Base-by-base conservation (phyloP, 2,888 invertebrate genomes). In the Magallana nippona region DNA sequence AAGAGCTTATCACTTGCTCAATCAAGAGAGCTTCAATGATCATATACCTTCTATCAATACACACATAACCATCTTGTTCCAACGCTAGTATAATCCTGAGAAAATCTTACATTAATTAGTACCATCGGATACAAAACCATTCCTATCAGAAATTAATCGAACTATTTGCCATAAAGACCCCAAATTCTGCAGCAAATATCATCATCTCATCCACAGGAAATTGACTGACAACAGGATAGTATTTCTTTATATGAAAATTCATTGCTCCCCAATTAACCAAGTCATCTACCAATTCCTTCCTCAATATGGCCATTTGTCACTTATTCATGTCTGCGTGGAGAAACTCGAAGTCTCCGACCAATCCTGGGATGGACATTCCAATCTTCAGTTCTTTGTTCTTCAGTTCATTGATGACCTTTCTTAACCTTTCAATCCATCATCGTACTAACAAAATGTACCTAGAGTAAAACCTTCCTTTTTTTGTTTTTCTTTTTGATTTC, bases 221-320 rank as follows among this genome's bases (percentile, higher is more conserved):
- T 71, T 71, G 27, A 27, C 27, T 71, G 13, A 71, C 27, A 27
- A 27, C 22, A 27, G 19, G 15, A 11, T 71, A 71, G 32, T 71
- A 71, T 71, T 71, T 27, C 71, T 71, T 71, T 5, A 27, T 71
- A 71, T 27, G 13, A 71, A 71, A 71, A 71, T 71, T 71, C 27
- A 27, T 71, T 71, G 13, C 71, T 71, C 32, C 32, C 71, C 22
- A 27, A 71, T 32, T 71, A 71, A 71, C 27, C 71, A 71, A 15
- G 32, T 22, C 27, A 44, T 44, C 71, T 3, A 19, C 19, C 60
- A 17, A 60, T 60, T 60, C 60, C 71, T 22, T 27, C 27, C 32
- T 27, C 19, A 22, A 71, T 27, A 71, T 71, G 27, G 22, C 71
- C 15, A 71, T 15, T 71, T 22, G 27, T 71, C 22, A 13, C 17